Conservation (phyloP, 2,113 vertebrate species). For the Pavo muticus region DNA sequence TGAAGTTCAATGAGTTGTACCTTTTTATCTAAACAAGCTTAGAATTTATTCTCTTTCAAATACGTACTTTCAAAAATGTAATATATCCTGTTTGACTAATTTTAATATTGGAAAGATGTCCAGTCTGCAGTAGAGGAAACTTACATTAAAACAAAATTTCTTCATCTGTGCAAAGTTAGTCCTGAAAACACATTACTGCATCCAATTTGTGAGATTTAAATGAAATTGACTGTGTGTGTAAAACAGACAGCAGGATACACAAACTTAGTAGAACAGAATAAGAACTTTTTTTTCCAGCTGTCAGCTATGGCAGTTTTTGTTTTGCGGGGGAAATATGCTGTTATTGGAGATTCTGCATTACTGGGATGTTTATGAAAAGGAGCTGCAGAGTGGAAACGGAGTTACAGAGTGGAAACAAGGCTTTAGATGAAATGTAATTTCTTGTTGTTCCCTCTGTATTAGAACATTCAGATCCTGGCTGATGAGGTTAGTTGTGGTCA, state of each 20-base stretch:
- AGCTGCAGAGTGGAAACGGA: not conserved
- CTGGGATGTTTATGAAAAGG: not conserved
- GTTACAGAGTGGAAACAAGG: not conserved
- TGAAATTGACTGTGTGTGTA: not conserved
- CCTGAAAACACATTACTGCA: not conserved
- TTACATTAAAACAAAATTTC: not conserved
- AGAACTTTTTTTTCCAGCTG: not conserved
- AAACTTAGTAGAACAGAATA: not conserved
- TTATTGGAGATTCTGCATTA: not conserved
- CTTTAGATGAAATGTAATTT: not conserved
- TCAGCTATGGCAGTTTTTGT: not conserved
- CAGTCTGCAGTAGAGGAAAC: not conserved
- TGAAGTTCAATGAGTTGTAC: not conserved
- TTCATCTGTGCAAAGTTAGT: not conserved
- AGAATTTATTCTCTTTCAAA: not conserved
- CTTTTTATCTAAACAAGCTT: not conserved
- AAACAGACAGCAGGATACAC: not conserved
- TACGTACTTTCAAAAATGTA: not conserved
- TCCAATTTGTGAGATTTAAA: not conserved
- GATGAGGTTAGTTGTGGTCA: conserved; percentile 35
- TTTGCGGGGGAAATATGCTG: not conserved
- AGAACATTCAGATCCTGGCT: conserved; percentile 38
- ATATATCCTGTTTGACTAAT: not conserved
- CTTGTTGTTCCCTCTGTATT: not conserved
- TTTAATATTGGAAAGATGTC: not conserved